phyloP scores from a whole-genome alignment of 2,113 vertebrate species.

The Stomatorhinus ivindoensis region DNA sequence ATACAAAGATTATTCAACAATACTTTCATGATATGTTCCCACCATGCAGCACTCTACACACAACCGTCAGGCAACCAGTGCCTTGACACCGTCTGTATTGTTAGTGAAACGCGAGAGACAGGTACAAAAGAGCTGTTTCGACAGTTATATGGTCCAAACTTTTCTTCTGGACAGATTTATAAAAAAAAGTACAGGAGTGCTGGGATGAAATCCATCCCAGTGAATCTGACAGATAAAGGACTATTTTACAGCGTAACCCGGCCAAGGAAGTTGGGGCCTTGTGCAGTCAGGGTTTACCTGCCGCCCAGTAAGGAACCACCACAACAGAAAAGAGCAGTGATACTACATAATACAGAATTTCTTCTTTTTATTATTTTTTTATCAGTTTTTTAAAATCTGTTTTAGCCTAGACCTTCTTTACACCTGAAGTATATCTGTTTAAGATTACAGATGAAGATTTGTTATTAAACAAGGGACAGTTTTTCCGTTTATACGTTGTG shows the following conservation, averaged over 20 bases:
- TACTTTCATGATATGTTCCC: conserved; percentile 60
- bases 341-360: neutral
- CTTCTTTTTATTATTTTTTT: neutral
- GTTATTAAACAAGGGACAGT: conserved; percentile 39
- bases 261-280: conserved; percentile 22
- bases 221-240: conserved; percentile 38
- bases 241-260: conserved; percentile 46
- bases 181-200: conserved; percentile 61
- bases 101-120: conserved; percentile 42
- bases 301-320: conserved; percentile 43
- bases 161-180: conserved; percentile 53
- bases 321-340: conserved; percentile 26
- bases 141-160: conserved; percentile 52
- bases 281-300: conserved; percentile 59
- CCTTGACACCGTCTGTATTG: conserved; percentile 62
- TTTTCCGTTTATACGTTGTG: neutral
- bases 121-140: conserved; percentile 43
- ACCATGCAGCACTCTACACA: conserved; percentile 66
- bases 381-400: conserved; percentile 14
- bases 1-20: conserved; percentile 66
- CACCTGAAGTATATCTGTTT: conserved; percentile 31
- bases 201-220: conserved; percentile 36
- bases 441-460: conserved; percentile 41
- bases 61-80: conserved; percentile 79
- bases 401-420: conserved; percentile 18